phyloP scores from a whole-genome alignment of 2,113 vertebrate species.

The Brachyistius frenatus region DNA sequence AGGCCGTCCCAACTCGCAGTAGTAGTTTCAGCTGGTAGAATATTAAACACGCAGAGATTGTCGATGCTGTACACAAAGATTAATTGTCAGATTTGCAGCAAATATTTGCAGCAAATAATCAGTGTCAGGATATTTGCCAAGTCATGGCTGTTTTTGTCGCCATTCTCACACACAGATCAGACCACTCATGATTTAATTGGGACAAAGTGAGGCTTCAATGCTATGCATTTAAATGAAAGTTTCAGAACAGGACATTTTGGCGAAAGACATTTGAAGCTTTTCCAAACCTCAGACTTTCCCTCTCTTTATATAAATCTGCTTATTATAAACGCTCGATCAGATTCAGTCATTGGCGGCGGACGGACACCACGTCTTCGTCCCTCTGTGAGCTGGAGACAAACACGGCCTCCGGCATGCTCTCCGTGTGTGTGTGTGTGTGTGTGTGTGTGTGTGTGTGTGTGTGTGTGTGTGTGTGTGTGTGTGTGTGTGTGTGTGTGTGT shows the following conservation, averaged over 20 bases:
- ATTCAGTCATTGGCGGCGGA: conserved; percentile 40
- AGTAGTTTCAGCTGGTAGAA: conserved; percentile 7
- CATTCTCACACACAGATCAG: conserved; percentile 21
- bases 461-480: conserved; percentile 38
- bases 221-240: not conserved
- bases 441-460: conserved; percentile 22
- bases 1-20: too few species aligned
- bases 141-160: conserved; percentile 37
- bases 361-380: conserved; percentile 21
- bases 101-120: conserved; percentile 82
- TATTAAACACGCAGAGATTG: conserved; percentile 72
- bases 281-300: not conserved
- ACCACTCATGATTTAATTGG: not conserved
- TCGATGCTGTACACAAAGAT: conserved; percentile 66
- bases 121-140: conserved; percentile 71
- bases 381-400: conserved; percentile 37
- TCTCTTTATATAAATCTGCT: conserved; percentile 1
- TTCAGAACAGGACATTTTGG: conserved; percentile 1
- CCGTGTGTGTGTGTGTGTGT: not conserved
- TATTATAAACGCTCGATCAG: conserved; percentile 6
- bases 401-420: conserved; percentile 24
- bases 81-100: conserved; percentile 72
- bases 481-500: too few species aligned
- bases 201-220: too few species aligned
- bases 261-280: not conserved